These are phyloP conservation scores for Acleris literana DNA, from an alignment of 2,888 invertebrate species.

Conservation along the genomic window DNA sequence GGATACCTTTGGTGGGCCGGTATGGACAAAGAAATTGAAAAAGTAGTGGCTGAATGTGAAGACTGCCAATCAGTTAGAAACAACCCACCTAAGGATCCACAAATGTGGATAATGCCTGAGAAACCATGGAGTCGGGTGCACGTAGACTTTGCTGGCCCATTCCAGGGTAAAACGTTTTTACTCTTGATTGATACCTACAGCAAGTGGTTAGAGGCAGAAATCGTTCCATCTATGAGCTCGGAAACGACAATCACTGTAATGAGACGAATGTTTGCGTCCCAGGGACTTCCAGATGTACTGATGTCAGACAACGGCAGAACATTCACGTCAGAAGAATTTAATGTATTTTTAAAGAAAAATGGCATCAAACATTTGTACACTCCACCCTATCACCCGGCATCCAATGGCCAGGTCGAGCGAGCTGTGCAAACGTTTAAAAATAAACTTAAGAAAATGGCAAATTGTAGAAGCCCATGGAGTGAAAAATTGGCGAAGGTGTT, in stretches of 20 bases:
- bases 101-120: too few species aligned
- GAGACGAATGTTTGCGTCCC: conserved; percentile 38
- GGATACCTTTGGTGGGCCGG: too few species aligned
- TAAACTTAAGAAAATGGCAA: conserved; percentile 38
- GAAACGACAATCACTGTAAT: conserved; percentile 34
- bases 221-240: conserved; percentile 38
- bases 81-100: too few species aligned
- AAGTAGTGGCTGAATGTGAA: too few species aligned
- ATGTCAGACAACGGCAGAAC: conserved; percentile 2
- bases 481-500: conserved; percentile 29
- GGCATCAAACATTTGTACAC: conserved; percentile 1
- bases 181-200: conserved; percentile 37
- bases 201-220: conserved; percentile 41
- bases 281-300: conserved; percentile 39
- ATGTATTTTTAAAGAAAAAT: conserved; percentile 8
- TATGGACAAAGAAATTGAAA: too few species aligned
- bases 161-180: too few species aligned
- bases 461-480: conserved; percentile 43
- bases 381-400: conserved; percentile 6
- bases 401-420: conserved; percentile 9
- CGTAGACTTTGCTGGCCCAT: too few species aligned
- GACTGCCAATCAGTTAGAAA: too few species aligned
- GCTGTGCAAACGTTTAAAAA: conserved; percentile 9
- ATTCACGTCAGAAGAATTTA: conserved; percentile 17
- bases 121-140: too few species aligned